A percentile compares a stretch with the other conserved stretches of the same genome.
These are phyloP conservation scores for Chloroceryle aenea DNA, from an alignment of 2,113 vertebrate genomes.

Conservation along the genomic window DNA sequence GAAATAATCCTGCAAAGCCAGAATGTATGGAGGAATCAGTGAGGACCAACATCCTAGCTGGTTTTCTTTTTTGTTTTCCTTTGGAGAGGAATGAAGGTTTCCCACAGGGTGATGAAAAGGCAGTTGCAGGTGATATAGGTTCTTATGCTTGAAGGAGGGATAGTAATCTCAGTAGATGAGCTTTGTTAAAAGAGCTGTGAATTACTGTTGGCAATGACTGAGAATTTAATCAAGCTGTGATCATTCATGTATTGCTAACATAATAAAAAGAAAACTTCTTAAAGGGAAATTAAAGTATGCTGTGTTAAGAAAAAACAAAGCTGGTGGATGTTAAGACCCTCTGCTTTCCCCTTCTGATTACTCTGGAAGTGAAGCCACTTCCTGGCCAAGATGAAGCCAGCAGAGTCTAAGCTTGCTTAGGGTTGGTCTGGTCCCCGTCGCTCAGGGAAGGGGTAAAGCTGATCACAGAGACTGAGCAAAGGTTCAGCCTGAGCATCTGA, in stretches of 20 bases:
- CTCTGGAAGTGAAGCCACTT: not conserved
- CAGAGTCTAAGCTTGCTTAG: not conserved
- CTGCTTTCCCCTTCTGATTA: not conserved
- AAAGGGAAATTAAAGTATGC: not conserved
- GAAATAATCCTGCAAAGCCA: not conserved
- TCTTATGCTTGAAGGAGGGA: not conserved
- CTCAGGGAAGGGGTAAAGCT: not conserved
- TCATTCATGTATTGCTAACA: not conserved
- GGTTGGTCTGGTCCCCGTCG: not conserved
- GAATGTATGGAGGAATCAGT: not conserved
- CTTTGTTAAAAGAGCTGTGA: not conserved
- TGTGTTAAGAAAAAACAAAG: not conserved
- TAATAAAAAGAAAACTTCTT: no score
- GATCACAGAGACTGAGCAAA: not conserved
- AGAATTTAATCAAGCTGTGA: not conserved
- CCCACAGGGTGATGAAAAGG: not conserved
- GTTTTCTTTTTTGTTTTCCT: no score
- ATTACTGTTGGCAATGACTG: not conserved
- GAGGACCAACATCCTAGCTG: not conserved
- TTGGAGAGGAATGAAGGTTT: not conserved
- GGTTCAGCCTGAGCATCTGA: accelerated
- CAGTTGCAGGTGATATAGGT: not conserved
- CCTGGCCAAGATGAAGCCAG: not conserved
- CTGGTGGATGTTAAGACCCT: not conserved
- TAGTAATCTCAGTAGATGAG: not conserved